Conservation (phyloP, 2,888 invertebrate genomes). For the Aleiodes alternator region DNA sequence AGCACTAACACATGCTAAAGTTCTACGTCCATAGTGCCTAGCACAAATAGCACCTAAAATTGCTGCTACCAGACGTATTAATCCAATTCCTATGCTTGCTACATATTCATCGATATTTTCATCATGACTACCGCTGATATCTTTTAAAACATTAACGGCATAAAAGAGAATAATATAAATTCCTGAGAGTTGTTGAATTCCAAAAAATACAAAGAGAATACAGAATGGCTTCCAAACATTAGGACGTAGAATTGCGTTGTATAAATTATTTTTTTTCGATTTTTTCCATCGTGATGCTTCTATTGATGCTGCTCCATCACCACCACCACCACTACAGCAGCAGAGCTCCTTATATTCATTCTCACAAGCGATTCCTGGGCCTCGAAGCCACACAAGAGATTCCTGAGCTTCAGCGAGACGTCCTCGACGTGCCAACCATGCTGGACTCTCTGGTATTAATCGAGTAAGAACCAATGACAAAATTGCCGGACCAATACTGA, state of each 20-base stretch:
- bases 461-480: constrained; percentile 67
- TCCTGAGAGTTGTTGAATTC: constrained; percentile 84
- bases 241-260: constrained; percentile 71
- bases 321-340: too few relatives aligned
- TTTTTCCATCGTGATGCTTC: constrained; percentile 9
- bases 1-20: constrained; percentile 81
- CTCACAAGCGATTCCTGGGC: constrained; percentile 80
- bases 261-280: constrained; percentile 58
- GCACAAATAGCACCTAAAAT: constrained; percentile 82
- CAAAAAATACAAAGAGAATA: constrained; percentile 81
- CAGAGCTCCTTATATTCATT: constrained; percentile 81
- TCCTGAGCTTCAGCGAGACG: constrained; percentile 80
- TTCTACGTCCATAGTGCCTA: constrained; percentile 80
- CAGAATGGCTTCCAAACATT: constrained; percentile 83
- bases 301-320: constrained; percentile 61
- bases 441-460: constrained; percentile 83
- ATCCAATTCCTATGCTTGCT: constrained; percentile 83
- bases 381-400: constrained; percentile 81
- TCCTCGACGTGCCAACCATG: constrained; percentile 81
- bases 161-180: constrained; percentile 85
- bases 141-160: constrained; percentile 83
- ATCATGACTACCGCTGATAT: constrained; percentile 78
- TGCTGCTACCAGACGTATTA: constrained; percentile 82
- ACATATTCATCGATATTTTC: constrained; percentile 79
- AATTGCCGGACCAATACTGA: constrained; percentile 78